Conservation (phyloP, 2,113 vertebrate genomes). For the Chauna torquata region DNA sequence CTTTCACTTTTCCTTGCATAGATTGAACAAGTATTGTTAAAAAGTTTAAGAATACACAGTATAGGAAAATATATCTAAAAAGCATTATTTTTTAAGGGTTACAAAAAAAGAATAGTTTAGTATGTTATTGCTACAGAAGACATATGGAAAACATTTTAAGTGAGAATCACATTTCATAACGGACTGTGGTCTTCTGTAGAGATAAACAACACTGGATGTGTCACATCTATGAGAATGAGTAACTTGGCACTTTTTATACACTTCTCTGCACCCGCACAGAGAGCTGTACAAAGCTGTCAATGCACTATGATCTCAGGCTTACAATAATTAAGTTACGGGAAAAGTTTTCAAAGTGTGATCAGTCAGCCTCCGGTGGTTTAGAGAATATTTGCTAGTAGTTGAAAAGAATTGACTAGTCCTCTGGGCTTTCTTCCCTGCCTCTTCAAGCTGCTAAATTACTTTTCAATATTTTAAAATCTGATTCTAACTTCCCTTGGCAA, state of each 20-base stretch:
- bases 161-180: neutral
- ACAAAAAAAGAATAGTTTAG: neutral
- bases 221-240: neutral
- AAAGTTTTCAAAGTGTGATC: neutral
- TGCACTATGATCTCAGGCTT: neutral
- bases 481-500: neutral
- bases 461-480: neutral
- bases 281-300: neutral
- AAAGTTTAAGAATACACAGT: neutral
- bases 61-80: neutral
- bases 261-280: neutral
- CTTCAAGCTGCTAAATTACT: neutral
- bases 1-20: neutral
- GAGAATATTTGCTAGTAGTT: neutral
- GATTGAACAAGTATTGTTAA: neutral
- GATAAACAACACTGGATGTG: neutral
- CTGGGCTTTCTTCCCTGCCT: neutral
- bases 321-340: neutral
- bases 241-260: neutral
- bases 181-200: neutral
- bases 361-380: accelerated
- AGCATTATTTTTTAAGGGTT: neutral
- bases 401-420: neutral
- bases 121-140: neutral
- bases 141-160: neutral